These are phyloP conservation scores for Argentina silus DNA, from an alignment of 2,797 vertebrate genomes.

Conservation along the genomic window DNA sequence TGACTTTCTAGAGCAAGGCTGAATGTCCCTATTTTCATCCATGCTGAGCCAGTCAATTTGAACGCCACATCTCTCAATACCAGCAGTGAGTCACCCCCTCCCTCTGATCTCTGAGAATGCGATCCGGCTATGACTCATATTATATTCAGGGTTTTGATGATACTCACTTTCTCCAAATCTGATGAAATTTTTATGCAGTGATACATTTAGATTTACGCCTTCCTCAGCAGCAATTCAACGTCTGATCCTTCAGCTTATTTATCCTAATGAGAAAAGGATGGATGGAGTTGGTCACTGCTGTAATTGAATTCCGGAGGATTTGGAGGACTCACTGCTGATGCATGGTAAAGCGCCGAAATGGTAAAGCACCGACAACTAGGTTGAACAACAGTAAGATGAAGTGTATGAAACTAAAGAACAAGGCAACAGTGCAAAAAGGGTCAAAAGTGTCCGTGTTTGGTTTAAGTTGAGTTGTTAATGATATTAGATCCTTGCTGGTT, in stretches of 20 bases:
- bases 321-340: background rate
- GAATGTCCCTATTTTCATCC: background rate
- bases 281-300: background rate
- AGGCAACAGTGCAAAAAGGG: no score
- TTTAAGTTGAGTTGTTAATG: no score
- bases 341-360: no score
- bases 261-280: background rate
- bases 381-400: no score
- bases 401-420: no score
- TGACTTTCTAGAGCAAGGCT: background rate
- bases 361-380: no score
- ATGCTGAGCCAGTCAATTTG: constrained; percentile 3
- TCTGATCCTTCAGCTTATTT: background rate
- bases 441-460: no score
- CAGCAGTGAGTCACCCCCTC: constrained; percentile 9
- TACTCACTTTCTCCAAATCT: background rate
- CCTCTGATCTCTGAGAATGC: background rate
- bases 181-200: background rate
- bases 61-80: background rate
- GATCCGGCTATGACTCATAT: background rate
- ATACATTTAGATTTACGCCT: background rate
- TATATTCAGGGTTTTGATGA: constrained; percentile 17
- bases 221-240: background rate
- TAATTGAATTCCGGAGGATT: background rate
- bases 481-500: background rate